Evolutionary conservation across 1,140 invertebrate genomes (phyloP).

Genomic region (Aphidius ervi): DNA sequence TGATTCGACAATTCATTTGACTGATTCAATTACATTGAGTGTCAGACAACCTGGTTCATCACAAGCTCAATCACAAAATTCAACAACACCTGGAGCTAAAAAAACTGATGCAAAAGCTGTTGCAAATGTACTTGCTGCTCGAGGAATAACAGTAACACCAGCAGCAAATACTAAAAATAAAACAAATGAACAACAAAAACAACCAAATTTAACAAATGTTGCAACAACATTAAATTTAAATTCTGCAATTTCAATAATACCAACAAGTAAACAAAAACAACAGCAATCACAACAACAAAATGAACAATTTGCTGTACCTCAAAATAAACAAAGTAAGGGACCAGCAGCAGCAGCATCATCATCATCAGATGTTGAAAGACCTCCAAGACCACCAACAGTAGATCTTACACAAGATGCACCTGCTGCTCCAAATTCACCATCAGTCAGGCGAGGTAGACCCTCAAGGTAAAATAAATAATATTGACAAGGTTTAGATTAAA

Average conservation of each 20-base stretch:
- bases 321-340: constrained; percentile 41
- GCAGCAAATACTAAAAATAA: constrained; percentile 50
- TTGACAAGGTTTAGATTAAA: not conserved
- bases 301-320: constrained; percentile 47
- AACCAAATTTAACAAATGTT: constrained; percentile 33
- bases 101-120: constrained; percentile 68
- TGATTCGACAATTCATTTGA: constrained; percentile 59
- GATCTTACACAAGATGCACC: constrained; percentile 56
- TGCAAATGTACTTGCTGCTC: constrained; percentile 68
- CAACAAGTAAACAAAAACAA: constrained; percentile 49
- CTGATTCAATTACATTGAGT: constrained; percentile 64
- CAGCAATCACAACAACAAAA: constrained; percentile 34
- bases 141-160: constrained; percentile 72
- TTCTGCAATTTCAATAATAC: constrained; percentile 68
- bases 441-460: constrained; percentile 44
- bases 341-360: too few relatives aligned
- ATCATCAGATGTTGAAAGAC: constrained; percentile 46
- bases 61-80: constrained; percentile 46
- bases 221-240: constrained; percentile 62
- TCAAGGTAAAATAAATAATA: constrained; percentile 33
- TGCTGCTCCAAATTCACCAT: constrained; percentile 31
- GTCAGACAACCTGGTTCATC: constrained; percentile 54
- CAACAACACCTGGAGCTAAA: constrained; percentile 38
- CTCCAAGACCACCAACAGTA: constrained; percentile 55
- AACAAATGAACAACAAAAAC: constrained; percentile 35